Evolutionary conservation across 2,888 invertebrate genomes (phyloP).

Genomic region (Drosophila histrio): DNA sequence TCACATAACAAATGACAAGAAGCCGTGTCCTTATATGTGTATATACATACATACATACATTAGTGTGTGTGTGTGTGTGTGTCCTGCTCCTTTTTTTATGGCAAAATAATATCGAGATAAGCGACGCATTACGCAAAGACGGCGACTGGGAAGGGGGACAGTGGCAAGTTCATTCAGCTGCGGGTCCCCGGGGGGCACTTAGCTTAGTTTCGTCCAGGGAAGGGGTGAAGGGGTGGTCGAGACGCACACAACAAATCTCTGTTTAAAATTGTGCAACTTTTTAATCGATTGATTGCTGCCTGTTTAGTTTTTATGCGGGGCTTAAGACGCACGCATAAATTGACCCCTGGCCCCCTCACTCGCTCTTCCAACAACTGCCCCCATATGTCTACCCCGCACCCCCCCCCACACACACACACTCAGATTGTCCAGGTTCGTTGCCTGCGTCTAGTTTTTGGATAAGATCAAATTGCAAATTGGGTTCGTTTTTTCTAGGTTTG

Average conservation of each 20-base stretch:
- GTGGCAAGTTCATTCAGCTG: conserved; percentile 45
- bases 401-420: not conserved
- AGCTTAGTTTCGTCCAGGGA: conserved; percentile 11
- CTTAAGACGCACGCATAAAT: conserved; percentile 25
- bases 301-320: conserved; percentile 68
- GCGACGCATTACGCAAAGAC: conserved; percentile 58
- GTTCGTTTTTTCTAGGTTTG: conserved; percentile 4
- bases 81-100: conserved; percentile 60
- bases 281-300: conserved; percentile 76
- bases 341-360: not conserved
- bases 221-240: not conserved
- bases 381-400: not conserved
- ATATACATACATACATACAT: not conserved
- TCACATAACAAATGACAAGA: conserved; percentile 72
- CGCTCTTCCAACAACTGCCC: too few relatives aligned
- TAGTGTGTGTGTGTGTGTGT: conserved; percentile 16
- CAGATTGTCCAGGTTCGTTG: not conserved
- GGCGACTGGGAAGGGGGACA: not conserved
- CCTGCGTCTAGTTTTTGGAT: conserved; percentile 37
- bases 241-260: conserved; percentile 19
- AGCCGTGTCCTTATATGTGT: conserved; percentile 30
- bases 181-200: conserved; percentile 68
- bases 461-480: conserved; percentile 74
- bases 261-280: conserved; percentile 59
- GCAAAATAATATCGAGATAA: conserved; percentile 77